Evolutionary conservation across 2,888 invertebrate species (phyloP), one percentile per base, ranked within the genome.

Genomic region (Pilophorus perplexus): DNA sequence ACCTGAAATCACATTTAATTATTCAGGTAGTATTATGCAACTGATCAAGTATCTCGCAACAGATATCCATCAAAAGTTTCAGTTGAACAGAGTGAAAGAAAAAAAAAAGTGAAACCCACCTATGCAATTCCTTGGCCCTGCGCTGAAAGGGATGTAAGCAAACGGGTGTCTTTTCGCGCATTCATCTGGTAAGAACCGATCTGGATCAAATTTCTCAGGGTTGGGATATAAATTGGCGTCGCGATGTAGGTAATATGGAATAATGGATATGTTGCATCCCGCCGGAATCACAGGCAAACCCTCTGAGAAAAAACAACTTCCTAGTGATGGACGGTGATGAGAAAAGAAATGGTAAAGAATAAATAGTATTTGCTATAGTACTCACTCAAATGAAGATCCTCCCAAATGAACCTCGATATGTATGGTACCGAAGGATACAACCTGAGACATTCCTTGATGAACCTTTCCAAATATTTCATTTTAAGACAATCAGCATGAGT

Each of bases 121-220:
- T 60, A 79, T 77, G 70, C 79, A 79, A 72, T 78, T 79, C 55
- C 79, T 73, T 0, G 79, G 77, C n/a, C 79, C 79, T 3, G 79
- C 79, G 67, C 79, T 79, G 70, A 79, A 79, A 2, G 79, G 79
- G 8, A 79, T 74, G 68, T 76, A 79, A 2, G 78, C 74, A 68
- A 75, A 80, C 22, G 77, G 77, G 71, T 81, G 79, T 69, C 82
- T 75, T 18, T 73, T 73, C n/a, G 59, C 57, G 4, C 67, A 66
- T 65, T 77, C 76, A 38, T 79, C 78, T 2, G 76, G 75, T 16
- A 76, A 71, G 72, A 81, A 81, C 66, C 80, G 71, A 64, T 79
- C 78, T 0, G 80, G 80, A 67, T 79, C 75, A 72, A 78, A 80
- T 46, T 66, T 74, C 27, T 78, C 77, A 2, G 80, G 79, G 37